Evolutionary conservation across 2,113 vertebrate genomes (phyloP), one percentile per base, ranked within the genome.

Genomic region (Mobula birostris): DNA sequence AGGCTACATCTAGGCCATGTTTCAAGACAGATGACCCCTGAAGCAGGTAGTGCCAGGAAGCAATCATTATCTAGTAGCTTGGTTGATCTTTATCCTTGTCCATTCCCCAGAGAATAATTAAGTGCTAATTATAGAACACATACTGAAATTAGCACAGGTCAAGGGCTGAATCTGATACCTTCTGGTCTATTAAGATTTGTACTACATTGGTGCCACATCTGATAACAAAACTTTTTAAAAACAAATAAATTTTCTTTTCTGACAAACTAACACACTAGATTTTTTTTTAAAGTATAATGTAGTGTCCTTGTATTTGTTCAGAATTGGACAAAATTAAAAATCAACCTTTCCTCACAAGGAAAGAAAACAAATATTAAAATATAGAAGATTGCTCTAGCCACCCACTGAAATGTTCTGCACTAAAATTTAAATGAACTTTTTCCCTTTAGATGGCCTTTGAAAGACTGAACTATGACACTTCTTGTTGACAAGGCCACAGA

Each of bases 361-460:
- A 63, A n/a, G n/a, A 66, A 90, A 36, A 32, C 61, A 90, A 48
- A 48, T 66, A 90, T 90, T 90, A 87, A 87, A 87, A 61, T 36
- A 27, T 21, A 58, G 56, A 83, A 19, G 19, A 66, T 66, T 66
- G 15, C 56, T 90, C 29, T 15, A 6, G 66, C 29, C 29, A 32
- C 61, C 29, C 9, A 7, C 32, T 61, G 83, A 63, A 63, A 87
- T 83, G 48, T 87, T 61, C 32, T 32, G 63, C 0, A 32, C 15
- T 8, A 36, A 90, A 90, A 88, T 4, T n/a, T 5, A 88, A 88
- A 66, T 1, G 61, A 66, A 63, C 27, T 66, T 17, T 29, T 63
- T 17, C 29, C 15, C n/a, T 32, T 90, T 66, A 56, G 58, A 29
- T 66, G 58, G 29, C 5, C 61, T 90, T 90, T 61, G 61, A 90